Conservation (phyloP, 1,140 invertebrate species). For the Drosophila nannoptera region DNA sequence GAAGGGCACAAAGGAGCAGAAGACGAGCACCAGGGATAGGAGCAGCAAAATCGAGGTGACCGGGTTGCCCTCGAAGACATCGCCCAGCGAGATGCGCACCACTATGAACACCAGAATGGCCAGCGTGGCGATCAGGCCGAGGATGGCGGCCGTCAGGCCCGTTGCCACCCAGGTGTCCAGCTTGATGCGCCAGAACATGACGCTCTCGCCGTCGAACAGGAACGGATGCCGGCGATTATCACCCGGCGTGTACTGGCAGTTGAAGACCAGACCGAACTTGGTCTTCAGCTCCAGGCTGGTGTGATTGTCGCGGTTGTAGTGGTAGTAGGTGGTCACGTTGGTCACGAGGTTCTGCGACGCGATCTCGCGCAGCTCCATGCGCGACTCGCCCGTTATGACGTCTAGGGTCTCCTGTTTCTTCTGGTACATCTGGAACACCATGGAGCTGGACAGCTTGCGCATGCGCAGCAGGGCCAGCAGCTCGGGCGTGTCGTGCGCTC, state of each 20-base stretch:
- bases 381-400: conserved; percentile 51
- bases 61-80: conserved; percentile 81
- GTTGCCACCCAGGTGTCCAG: conserved; percentile 80
- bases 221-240: conserved; percentile 73
- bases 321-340: conserved; percentile 74
- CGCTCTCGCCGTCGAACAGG: conserved; percentile 72
- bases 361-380: conserved; percentile 66
- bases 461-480: conserved; percentile 59
- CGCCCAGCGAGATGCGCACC: conserved; percentile 78
- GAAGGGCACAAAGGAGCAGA: conserved; percentile 81
- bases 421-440: conserved; percentile 76
- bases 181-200: conserved; percentile 79
- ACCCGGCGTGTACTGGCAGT: conserved; percentile 71
- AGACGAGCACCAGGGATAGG: conserved; percentile 80
- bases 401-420: conserved; percentile 57
- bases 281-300: conserved; percentile 71
- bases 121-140: conserved; percentile 80
- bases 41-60: conserved; percentile 79
- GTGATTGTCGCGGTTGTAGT: conserved; percentile 71
- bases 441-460: conserved; percentile 56
- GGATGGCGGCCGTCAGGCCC: conserved; percentile 79
- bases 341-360: conserved; percentile 72
- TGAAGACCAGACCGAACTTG: conserved; percentile 75
- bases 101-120: conserved; percentile 80
- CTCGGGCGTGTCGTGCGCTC: conserved; percentile 48